A percentile compares a stretch with the other conserved stretches of the same genome.
Evolutionary conservation across 2,888 invertebrate genomes (phyloP).

Genomic region (Macrosiphum euphorbiae): DNA sequence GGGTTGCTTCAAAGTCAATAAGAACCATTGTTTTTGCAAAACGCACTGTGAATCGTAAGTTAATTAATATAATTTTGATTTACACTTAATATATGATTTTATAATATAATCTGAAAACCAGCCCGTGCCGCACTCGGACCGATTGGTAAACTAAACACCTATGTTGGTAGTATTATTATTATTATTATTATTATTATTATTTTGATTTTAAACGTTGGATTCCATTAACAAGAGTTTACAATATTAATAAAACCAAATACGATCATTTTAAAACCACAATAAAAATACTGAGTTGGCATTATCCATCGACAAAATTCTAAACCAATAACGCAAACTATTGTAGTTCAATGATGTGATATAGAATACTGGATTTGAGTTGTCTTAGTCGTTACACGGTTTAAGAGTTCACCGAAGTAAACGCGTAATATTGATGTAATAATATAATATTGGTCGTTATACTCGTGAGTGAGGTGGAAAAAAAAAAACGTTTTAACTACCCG

Average conservation of each 20-base stretch:
- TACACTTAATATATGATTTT: not conserved
- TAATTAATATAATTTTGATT: constrained; percentile 37
- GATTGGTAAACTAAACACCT: not conserved
- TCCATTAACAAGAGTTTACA: constrained; percentile 24
- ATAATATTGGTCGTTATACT: constrained; percentile 40
- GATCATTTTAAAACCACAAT: constrained; percentile 34
- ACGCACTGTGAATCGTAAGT: not conserved
- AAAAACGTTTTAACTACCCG: not conserved
- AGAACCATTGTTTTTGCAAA: not conserved
- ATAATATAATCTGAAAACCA: not conserved
- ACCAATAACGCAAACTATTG: constrained; percentile 47
- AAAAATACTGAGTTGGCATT: constrained; percentile 62
- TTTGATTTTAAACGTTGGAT: constrained; percentile 32
- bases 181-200: constrained; percentile 32
- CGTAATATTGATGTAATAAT: constrained; percentile 26
- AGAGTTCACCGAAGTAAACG: constrained; percentile 2
- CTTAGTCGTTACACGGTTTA: constrained; percentile 33
- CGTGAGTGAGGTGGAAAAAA: not conserved
- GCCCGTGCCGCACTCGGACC: not conserved
- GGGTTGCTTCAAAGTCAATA: constrained; percentile 22
- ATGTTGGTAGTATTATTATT: not conserved
- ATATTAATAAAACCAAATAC: constrained; percentile 55
- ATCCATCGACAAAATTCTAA: constrained; percentile 37
- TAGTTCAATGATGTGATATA: constrained; percentile 9
- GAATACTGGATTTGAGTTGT: constrained; percentile 56